These are phyloP conservation scores for Argynnis bischoffii DNA, from an alignment of 2,888 invertebrate genomes.

Conservation along the genomic window DNA sequence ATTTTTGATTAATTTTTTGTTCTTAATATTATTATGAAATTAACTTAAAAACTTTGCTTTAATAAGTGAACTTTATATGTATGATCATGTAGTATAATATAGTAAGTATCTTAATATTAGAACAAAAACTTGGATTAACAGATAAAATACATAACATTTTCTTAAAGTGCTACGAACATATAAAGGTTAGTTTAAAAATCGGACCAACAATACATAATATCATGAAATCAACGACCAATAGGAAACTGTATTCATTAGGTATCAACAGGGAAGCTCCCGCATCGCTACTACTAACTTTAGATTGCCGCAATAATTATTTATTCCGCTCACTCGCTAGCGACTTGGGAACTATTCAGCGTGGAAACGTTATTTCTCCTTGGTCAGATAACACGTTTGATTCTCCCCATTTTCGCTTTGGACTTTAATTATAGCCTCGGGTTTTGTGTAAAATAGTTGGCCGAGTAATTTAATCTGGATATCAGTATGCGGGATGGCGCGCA, in stretches of 20 bases:
- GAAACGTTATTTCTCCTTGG: slow-evolving; percentile 79
- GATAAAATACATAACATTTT: background rate
- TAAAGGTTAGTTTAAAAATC: background rate
- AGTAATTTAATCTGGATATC: slow-evolving; percentile 81
- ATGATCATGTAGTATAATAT: too few relatives aligned
- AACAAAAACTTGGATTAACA: background rate
- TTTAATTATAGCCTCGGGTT: slow-evolving; percentile 81
- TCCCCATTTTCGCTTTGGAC: slow-evolving; percentile 75
- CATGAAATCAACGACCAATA: slow-evolving; percentile 38
- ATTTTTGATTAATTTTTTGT: too few relatives aligned
- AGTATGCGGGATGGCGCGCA: slow-evolving; percentile 67
- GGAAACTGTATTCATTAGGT: slow-evolving; percentile 73
- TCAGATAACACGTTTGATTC: slow-evolving; percentile 82
- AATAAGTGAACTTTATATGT: too few relatives aligned
- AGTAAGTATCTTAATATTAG: too few relatives aligned
- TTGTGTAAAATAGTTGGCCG: slow-evolving; percentile 81
- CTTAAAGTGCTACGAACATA: background rate
- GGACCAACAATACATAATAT: slow-evolving; percentile 17
- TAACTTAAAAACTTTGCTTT: too few relatives aligned
- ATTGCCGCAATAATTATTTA: slow-evolving; percentile 80
- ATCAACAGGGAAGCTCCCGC: slow-evolving; percentile 54
- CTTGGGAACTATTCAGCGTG: slow-evolving; percentile 76
- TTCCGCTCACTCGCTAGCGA: slow-evolving; percentile 78
- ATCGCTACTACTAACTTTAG: slow-evolving; percentile 67
- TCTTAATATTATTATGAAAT: too few relatives aligned